Conservation (phyloP, 23 tunicate genomes). For the Halocynthia roretzi region DNA sequence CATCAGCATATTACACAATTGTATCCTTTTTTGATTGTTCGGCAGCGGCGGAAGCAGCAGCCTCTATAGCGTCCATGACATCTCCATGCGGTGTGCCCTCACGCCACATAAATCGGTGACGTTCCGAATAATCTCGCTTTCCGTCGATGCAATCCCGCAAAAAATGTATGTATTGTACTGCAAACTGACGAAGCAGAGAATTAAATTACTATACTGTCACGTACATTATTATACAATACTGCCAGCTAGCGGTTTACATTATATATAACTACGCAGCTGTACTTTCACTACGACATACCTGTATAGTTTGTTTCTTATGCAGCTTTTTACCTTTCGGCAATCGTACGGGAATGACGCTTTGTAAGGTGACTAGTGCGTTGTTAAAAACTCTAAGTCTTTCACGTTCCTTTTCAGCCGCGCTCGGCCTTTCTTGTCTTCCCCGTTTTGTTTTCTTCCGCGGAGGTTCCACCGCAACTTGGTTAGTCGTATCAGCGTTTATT, state of each 20-base stretch:
- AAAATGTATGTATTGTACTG: constrained; percentile 64
- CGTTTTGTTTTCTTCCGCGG: no score
- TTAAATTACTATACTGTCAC: no score
- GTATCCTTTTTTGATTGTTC: no score
- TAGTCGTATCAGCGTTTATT: no score
- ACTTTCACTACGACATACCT: constrained; percentile 9
- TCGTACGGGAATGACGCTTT: constrained; percentile 37
- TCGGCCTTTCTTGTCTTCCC: constrained; percentile 17
- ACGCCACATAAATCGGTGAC: constrained; percentile 63
- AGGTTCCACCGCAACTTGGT: no score
- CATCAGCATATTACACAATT: no score
- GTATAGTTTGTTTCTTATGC: constrained; percentile 42
- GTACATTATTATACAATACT: no score
- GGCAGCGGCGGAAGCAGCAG: constrained; percentile 21
- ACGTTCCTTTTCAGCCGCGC: constrained; percentile 25
- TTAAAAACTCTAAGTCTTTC: constrained; percentile 33
- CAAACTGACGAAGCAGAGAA: constrained; percentile 21
- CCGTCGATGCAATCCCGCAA: constrained; percentile 58
- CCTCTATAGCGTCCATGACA: constrained; percentile 75
- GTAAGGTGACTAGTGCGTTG: constrained; percentile 32
- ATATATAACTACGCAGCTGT: no score
- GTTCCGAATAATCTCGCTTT: constrained; percentile 39
- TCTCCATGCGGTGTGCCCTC: constrained; percentile 44
- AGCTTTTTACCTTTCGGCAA: constrained; percentile 35
- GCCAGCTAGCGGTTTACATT: no score